Evolutionary conservation across 2,888 invertebrate genomes (phyloP).

Genomic region (Sminthurides aquaticus): DNA sequence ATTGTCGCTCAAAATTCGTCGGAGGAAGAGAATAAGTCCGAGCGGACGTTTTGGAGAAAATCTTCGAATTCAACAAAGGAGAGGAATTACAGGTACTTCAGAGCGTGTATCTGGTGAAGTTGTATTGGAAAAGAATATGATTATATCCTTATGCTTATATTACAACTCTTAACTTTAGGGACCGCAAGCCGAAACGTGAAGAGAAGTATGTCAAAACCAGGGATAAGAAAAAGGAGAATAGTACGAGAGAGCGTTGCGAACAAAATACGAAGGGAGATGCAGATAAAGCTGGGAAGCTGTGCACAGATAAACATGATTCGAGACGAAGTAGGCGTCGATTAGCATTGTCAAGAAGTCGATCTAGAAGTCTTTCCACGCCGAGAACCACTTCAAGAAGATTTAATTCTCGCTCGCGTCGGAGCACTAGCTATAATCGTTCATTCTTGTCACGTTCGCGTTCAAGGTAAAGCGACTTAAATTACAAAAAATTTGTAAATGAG

Average conservation of each 20-base stretch:
- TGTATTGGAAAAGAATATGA: not conserved
- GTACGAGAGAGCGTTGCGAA: not conserved
- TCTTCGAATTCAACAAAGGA: conserved; percentile 68
- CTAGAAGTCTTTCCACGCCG: conserved; percentile 43
- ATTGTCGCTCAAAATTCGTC: conserved; percentile 16
- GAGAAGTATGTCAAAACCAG: conserved; percentile 47
- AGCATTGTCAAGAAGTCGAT: conserved; percentile 44
- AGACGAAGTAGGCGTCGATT: no score
- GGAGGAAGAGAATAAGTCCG: conserved; percentile 27
- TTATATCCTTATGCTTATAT: not conserved
- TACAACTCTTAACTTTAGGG: no score
- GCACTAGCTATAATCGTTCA: conserved; percentile 18
- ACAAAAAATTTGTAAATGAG: no score
- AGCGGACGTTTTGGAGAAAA: conserved; percentile 63
- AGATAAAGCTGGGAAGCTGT: conserved; percentile 22
- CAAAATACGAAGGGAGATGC: conserved; percentile 35
- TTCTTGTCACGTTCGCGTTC: conserved; percentile 26
- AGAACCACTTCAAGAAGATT: conserved; percentile 9
- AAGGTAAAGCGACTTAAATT: no score
- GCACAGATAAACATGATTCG: no score
- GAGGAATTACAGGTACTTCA: conserved; percentile 61
- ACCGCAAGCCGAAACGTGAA: conserved; percentile 47
- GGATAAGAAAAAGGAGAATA: conserved; percentile 29
- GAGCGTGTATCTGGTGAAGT: no score
- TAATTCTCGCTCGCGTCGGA: conserved; percentile 16